These are phyloP conservation scores for Dryobota labecula DNA, from an alignment of 2,888 invertebrate genomes.

Conservation along the genomic window DNA sequence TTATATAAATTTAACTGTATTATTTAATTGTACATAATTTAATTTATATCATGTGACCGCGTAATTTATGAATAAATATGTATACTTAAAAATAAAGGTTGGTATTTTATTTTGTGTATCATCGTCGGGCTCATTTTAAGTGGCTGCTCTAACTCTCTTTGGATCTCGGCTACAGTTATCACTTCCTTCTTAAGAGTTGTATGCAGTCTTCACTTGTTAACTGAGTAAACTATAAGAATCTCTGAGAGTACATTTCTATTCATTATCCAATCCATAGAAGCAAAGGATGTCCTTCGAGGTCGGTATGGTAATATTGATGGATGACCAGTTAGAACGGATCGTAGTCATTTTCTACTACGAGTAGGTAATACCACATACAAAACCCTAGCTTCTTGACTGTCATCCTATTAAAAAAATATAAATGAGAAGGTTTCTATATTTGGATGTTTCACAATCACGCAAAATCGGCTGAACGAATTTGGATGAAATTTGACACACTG, in stretches of 20 bases:
- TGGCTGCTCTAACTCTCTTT: neutral
- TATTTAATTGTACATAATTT: slow-evolving; percentile 90
- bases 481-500: too few species aligned
- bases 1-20: slow-evolving; percentile 89
- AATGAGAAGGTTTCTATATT: too few species aligned
- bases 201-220: neutral
- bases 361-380: neutral
- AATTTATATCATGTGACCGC: slow-evolving; percentile 89
- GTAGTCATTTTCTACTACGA: neutral
- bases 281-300: neutral
- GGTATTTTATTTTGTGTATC: slow-evolving; percentile 72
- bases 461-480: too few species aligned
- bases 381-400: neutral
- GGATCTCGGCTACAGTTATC: neutral
- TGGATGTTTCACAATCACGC: too few species aligned
- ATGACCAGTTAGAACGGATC: neutral
- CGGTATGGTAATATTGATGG: neutral
- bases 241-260: neutral
- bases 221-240: neutral
- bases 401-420: too few species aligned
- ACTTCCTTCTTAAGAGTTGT: neutral
- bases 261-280: neutral
- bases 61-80: slow-evolving; percentile 90
- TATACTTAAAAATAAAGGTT: slow-evolving; percentile 84
- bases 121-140: neutral